Percentiles rank a stretch among this genome's conserved stretches.
phyloP scores from a whole-genome alignment of 1,140 invertebrate species.

The Drosophila arawakana region DNA sequence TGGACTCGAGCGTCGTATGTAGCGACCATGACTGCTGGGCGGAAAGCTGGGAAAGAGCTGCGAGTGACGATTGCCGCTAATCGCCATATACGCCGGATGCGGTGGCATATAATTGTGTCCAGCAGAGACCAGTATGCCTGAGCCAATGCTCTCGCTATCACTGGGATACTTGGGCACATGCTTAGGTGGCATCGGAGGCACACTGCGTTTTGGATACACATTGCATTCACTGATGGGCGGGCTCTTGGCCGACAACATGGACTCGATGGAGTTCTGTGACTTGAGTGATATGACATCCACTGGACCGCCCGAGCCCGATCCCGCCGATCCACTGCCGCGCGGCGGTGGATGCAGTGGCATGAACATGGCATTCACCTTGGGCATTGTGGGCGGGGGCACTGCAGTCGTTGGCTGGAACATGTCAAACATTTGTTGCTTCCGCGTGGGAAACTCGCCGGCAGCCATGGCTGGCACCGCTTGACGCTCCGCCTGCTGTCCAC shows the following conservation, averaged over 20 bases:
- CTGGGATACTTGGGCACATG: slow-evolving; percentile 87
- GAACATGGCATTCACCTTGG: slow-evolving; percentile 65
- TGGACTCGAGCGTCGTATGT: slow-evolving; percentile 85
- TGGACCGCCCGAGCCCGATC: slow-evolving; percentile 35
- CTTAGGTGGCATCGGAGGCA: slow-evolving; percentile 83
- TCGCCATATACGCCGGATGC: slow-evolving; percentile 29
- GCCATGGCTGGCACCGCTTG: slow-evolving; percentile 64
- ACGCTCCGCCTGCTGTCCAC: slow-evolving; percentile 81
- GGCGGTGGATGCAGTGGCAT: slow-evolving; percentile 64
- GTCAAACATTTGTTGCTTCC: slow-evolving; percentile 79
- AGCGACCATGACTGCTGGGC: slow-evolving; percentile 57
- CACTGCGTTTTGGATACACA: slow-evolving; percentile 66
- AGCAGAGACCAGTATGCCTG: slow-evolving; percentile 76
- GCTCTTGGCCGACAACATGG: slow-evolving; percentile 80
- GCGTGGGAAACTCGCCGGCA: slow-evolving; percentile 67
- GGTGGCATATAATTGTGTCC: slow-evolving; percentile 35
- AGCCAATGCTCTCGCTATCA: slow-evolving; percentile 87
- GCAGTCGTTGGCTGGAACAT: slow-evolving; percentile 66
- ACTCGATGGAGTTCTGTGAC: slow-evolving; percentile 84
- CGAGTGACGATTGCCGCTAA: slow-evolving; percentile 69
- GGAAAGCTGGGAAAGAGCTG: slow-evolving; percentile 73
- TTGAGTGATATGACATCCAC: slow-evolving; percentile 79
- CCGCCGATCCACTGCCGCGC: slow-evolving; percentile 40
- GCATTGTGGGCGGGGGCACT: slow-evolving; percentile 47
- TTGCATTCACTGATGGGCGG: slow-evolving; percentile 74